Base-by-base conservation (phyloP, 2,797 vertebrate genomes). In the Acipenser transmontanus region DNA sequence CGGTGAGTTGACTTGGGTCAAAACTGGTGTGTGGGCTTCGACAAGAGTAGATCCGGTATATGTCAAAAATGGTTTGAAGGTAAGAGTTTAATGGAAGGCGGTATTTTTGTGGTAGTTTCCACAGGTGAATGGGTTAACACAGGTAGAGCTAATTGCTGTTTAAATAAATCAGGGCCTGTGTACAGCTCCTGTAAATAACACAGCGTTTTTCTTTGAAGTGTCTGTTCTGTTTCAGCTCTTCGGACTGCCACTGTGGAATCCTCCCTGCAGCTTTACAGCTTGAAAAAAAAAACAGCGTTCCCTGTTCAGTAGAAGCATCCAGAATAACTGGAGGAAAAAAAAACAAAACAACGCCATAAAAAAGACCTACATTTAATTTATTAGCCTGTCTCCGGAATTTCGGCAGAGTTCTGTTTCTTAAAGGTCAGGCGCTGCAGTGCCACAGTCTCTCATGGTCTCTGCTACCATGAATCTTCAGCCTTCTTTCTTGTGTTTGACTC, bases 341-440 rank as follows among this genome's bases (percentile, higher is more conserved):
- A 34, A 34, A 34, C 1, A 4, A 34, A 34, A 34, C 34, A 4
- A 34, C 4, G 4, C 34, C 34, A 34, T 34, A 34, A 34, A 34
- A 14, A 47, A 61, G 11, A 61, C 17, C 7, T 61, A 61, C 14
- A 20, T 34, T 47, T 17, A 56, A 59, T 17, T 66, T 66, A 61
- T 60, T 34, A 54, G 51, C 2, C 1, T 17, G 51, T n/a, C 14
- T 47, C 12, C 51, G 47, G 12, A 59, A 60, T 66, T 47, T 49
- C n/a, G 5, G 49, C 50, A 52, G 17, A 20, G 6, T 52, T 10
- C 50, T 50, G 50, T 50, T 34, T 50, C 49, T 7, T 13, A 50
- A 17, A 52, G 52, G 52, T 10, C 59, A 48, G 7, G 14, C 48
- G 47, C 57, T 13, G 34, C 8, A 12, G 34, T 47, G 11, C n/a